A percentile compares a stretch with the other conserved stretches of the same genome.
Evolutionary conservation across 1,140 invertebrate species (phyloP).

Genomic region (Eueides isabella): DNA sequence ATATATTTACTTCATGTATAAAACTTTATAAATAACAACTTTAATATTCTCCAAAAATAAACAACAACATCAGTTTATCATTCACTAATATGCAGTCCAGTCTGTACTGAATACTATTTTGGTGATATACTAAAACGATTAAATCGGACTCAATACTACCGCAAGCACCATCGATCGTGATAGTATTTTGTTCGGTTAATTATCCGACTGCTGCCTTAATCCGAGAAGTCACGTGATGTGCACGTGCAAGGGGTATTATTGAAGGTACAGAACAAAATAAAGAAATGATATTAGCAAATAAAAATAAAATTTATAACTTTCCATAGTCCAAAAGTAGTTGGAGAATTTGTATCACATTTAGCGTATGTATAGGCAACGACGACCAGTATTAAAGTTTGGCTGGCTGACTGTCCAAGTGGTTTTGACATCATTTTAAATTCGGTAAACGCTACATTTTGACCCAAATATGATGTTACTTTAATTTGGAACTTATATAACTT

Average conservation of each 20-base stretch:
- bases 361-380: neutral
- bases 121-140: conserved; percentile 9
- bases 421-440: neutral
- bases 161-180: conserved; percentile 39
- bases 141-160: conserved; percentile 20
- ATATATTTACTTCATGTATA: too few relatives aligned
- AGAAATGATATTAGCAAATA: neutral
- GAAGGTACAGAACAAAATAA: conserved; percentile 17
- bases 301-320: neutral
- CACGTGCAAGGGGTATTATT: conserved; percentile 52
- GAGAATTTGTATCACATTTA: neutral
- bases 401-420: conserved; percentile 1
- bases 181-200: conserved; percentile 77
- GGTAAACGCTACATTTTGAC: neutral
- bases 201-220: conserved; percentile 72
- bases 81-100: neutral
- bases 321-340: neutral
- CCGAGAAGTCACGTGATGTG: conserved; percentile 72
- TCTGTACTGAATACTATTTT: neutral
- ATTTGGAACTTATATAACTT: neutral
- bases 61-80: neutral
- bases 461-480: neutral
- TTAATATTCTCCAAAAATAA: neutral
- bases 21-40: too few relatives aligned
- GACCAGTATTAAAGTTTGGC: neutral